Evolutionary conservation across 2,797 vertebrate genomes (phyloP).

Genomic region (Tapera naevia): DNA sequence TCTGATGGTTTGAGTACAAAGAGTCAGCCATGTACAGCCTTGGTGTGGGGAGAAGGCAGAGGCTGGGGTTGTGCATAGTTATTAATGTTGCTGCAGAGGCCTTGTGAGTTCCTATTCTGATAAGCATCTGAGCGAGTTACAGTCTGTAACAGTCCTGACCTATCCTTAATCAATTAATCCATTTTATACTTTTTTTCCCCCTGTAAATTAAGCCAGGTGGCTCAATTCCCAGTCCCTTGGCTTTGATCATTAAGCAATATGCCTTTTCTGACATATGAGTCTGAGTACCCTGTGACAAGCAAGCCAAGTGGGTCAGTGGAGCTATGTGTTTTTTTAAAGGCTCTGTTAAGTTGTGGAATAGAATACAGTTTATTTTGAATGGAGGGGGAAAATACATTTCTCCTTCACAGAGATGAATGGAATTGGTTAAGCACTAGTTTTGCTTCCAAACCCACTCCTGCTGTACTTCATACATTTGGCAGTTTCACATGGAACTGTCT

Average conservation of each 20-base stretch:
- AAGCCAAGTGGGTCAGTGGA: constrained; percentile 4
- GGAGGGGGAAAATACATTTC: not conserved
- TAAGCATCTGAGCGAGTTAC: not conserved
- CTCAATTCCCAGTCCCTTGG: not conserved
- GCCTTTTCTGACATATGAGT: not conserved
- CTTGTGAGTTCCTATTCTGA: not conserved
- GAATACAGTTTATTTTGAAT: constrained; percentile 29
- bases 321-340: constrained; percentile 17
- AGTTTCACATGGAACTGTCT: not conserved
- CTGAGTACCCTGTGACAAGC: not conserved
- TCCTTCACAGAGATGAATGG: not conserved
- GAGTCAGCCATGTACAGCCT: not conserved
- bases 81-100: not conserved
- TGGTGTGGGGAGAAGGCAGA: not conserved
- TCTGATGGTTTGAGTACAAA: not conserved
- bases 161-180: not conserved
- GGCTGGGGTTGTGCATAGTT: not conserved
- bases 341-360: not conserved
- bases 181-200: not conserved
- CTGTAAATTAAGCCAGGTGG: not conserved
- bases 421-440: not conserved
- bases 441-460: not conserved
- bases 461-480: not conserved
- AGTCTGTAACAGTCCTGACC: not conserved
- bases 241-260: constrained; percentile 10